A percentile compares a stretch with the other conserved stretches of the same genome.
phyloP scores from a whole-genome alignment of 2,888 invertebrate species.

The Acleris cristana region DNA sequence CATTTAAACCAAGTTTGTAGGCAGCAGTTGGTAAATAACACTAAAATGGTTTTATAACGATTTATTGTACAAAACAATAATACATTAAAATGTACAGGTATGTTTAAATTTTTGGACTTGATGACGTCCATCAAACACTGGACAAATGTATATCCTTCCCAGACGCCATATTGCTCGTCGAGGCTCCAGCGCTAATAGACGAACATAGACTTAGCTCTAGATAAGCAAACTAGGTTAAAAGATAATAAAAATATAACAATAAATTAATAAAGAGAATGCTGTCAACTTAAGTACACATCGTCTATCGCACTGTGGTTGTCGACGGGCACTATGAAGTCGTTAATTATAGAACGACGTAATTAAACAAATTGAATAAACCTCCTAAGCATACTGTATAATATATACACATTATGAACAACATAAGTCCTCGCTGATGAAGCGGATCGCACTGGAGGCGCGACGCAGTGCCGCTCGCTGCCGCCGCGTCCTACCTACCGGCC shows the following conservation, averaged over 20 bases:
- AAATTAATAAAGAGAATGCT: slow-evolving; percentile 77
- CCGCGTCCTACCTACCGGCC: slow-evolving; percentile 42
- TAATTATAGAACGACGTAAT: slow-evolving; percentile 79
- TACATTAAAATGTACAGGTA: slow-evolving; percentile 85
- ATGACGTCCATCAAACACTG: slow-evolving; percentile 79
- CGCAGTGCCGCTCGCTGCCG: slow-evolving; percentile 44
- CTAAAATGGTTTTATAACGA: slow-evolving; percentile 79
- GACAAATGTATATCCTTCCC: slow-evolving; percentile 81
- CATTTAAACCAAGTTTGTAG: too few relatives aligned
- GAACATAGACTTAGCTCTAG: slow-evolving; percentile 77
- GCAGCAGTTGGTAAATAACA: slow-evolving; percentile 28
- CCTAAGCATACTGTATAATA: slow-evolving; percentile 82
- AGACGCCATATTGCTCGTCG: slow-evolving; percentile 84
- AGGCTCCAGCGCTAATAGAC: slow-evolving; percentile 82
- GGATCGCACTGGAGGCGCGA: slow-evolving; percentile 58
- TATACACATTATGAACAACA: slow-evolving; percentile 82
- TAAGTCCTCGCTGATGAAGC: slow-evolving; percentile 74
- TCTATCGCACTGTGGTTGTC: slow-evolving; percentile 81
- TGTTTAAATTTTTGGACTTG: slow-evolving; percentile 82
- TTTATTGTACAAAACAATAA: slow-evolving; percentile 85
- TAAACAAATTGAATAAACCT: slow-evolving; percentile 82
- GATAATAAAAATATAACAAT: slow-evolving; percentile 82
- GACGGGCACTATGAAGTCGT: slow-evolving; percentile 84
- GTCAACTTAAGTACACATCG: slow-evolving; percentile 83
- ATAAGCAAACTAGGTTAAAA: slow-evolving; percentile 81